A percentile compares a stretch with the other conserved stretches of the same genome.
Conservation (phyloP, 1,140 invertebrate species). For the Drosophila orosa region DNA sequence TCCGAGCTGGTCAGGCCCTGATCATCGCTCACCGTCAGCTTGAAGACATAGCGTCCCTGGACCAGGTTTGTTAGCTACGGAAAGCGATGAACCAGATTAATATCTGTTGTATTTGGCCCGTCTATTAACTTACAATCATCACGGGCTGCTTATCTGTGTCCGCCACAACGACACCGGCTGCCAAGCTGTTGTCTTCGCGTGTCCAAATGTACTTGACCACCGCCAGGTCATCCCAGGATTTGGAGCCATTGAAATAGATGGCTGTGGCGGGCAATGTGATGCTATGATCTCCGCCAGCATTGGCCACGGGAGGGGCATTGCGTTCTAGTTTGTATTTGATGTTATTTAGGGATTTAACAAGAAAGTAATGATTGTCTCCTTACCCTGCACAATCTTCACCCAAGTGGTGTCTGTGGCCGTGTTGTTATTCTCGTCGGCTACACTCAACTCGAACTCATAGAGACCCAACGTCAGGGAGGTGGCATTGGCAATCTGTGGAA, state of each 20-base stretch:
- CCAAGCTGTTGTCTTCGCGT: conserved; percentile 91
- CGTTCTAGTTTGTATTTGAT: conserved; percentile 88
- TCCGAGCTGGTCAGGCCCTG: conserved; percentile 93
- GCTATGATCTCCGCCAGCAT: conserved; percentile 93
- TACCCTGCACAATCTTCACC: conserved; percentile 96
- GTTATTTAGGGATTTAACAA: not conserved
- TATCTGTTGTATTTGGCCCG: not conserved
- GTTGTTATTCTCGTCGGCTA: conserved; percentile 93
- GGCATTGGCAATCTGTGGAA: conserved; percentile 87
- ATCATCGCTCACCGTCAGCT: conserved; percentile 94
- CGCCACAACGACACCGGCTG: conserved; percentile 92
- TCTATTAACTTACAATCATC: conserved; percentile 88
- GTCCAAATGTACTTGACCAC: conserved; percentile 95
- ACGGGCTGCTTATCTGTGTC: conserved; percentile 90
- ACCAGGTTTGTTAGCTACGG: conserved; percentile 91
- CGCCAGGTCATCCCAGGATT: conserved; percentile 94
- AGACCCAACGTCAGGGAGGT: conserved; percentile 92
- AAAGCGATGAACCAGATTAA: not conserved
- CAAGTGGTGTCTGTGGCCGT: conserved; percentile 89
- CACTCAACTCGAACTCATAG: conserved; percentile 93
- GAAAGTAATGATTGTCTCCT: conserved; percentile 58
- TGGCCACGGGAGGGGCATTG: conserved; percentile 94
- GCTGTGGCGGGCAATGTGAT: conserved; percentile 90
- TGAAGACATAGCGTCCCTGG: conserved; percentile 94
- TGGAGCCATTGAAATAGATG: conserved; percentile 93